Evolutionary conservation across 2,888 invertebrate species (phyloP), one percentile per base, ranked within the genome.

Genomic region (Dyspetes luteomarginatus): DNA sequence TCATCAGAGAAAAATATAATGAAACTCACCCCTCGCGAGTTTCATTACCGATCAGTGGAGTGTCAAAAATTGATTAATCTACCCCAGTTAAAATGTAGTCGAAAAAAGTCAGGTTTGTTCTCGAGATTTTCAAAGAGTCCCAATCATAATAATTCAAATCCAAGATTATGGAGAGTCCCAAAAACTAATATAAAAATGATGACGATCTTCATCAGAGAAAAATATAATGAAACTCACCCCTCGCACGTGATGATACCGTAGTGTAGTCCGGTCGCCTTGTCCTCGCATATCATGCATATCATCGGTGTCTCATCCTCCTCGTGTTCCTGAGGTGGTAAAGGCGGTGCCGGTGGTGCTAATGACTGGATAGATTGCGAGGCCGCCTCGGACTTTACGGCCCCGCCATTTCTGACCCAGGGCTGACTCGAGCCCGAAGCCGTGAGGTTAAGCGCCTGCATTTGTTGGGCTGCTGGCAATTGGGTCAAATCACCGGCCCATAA

Each of bases 201-300:
- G n/a, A n/a, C n/a, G n/a, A n/a, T n/a, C n/a, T n/a, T n/a, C n/a
- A n/a, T n/a, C 36, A 2, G 55, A 9, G 19, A 52, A 0, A 28
- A 56, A 48, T n/a, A n/a, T n/a, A n/a, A n/a, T 22, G 28, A 43
- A 4, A 86, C 93, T 93, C 92, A 96, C 94, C 99, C 99, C 93
- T 99, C 99, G 93, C 99, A 99, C 75, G 99, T 99, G 90, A 99
- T 98, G 92, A 99, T 99, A 83, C 99, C 99, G 91, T 99, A 99
- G 92, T 99, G 99, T 75, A 99, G 94, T 30, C 99, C 99, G 2
- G 99, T 98, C 69, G 99, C 98, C 90, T 98, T 98, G 91, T 99
- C 99, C 92, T 98, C 98, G 93, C 99, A 99, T 88, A 99, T 99
- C 97, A 98, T 98, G 92, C 98, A 99, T 85, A 98, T 97, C 96